Conservation (phyloP, 2,113 vertebrate genomes). For the Himantopus leucocephalus region DNA sequence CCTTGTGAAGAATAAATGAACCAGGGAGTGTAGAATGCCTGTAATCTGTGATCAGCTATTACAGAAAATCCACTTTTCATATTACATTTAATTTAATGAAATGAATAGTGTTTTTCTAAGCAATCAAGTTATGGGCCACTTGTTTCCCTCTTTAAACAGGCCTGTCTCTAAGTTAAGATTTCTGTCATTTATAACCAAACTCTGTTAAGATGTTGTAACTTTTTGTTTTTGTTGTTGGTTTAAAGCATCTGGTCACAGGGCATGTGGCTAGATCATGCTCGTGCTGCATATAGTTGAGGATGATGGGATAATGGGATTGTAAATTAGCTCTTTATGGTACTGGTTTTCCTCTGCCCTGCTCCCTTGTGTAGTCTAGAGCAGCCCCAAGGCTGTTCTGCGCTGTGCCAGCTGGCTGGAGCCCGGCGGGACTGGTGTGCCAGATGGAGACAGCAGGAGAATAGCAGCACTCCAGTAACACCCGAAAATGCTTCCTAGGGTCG, state of each 20-base stretch:
- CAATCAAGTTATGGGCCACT: slow-evolving; percentile 33
- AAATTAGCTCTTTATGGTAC: slow-evolving; percentile 33
- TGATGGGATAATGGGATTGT: slow-evolving; percentile 37
- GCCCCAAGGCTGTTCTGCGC: neutral
- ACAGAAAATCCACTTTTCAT: slow-evolving; percentile 32
- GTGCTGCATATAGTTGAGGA: neutral
- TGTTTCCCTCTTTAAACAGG: neutral
- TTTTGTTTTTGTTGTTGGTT: neutral
- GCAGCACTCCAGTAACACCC: neutral
- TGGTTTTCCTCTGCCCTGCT: slow-evolving; percentile 17
- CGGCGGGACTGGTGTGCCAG: slow-evolving; percentile 32
- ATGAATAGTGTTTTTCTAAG: slow-evolving; percentile 5
- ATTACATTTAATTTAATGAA: slow-evolving; percentile 41
- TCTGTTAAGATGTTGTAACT: neutral
- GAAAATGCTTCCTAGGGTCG: neutral
- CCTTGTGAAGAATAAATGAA: slow-evolving; percentile 40
- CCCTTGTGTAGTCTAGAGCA: slow-evolving; percentile 1
- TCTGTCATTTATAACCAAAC: neutral
- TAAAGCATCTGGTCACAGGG: neutral
- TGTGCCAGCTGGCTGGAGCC: slow-evolving; percentile 41
- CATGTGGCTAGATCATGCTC: neutral
- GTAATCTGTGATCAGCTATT: slow-evolving; percentile 44
- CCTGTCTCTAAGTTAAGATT: neutral
- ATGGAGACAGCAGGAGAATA: slow-evolving; percentile 4
- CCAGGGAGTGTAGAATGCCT: neutral